Percentiles rank a stretch among this genome's conserved stretches.
These are phyloP conservation scores for Gymnocypris eckloni DNA, from an alignment of 2,797 vertebrate species.

Conservation along the genomic window DNA sequence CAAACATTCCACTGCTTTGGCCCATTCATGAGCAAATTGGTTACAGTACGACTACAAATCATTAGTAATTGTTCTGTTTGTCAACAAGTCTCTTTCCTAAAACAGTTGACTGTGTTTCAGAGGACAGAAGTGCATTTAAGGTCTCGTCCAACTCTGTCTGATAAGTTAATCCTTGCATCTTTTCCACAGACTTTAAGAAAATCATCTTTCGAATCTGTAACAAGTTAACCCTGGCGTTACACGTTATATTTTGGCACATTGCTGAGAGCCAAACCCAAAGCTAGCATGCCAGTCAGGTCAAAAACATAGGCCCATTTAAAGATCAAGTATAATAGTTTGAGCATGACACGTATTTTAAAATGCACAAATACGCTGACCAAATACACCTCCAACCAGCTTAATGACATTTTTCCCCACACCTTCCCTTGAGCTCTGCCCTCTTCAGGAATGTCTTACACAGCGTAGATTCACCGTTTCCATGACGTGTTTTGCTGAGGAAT, in stretches of 20 bases:
- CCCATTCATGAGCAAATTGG: constrained; percentile 10
- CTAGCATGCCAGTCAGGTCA: constrained; percentile 21
- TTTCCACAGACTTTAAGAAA: constrained; percentile 13
- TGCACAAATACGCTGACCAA: constrained; percentile 16
- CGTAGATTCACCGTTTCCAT: background rate
- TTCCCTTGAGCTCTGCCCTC: constrained; percentile 51
- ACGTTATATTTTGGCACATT: constrained; percentile 23
- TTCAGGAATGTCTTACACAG: constrained; percentile 57
- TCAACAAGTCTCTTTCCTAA: constrained; percentile 3
- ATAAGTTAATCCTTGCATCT: constrained; percentile 13
- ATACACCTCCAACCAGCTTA: constrained; percentile 64
- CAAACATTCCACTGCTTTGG: background rate
- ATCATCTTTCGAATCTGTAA: background rate
- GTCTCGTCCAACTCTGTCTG: background rate
- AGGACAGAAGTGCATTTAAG: background rate
- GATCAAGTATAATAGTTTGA: constrained; percentile 3
- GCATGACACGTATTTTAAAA: constrained; percentile 20
- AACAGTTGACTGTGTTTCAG: background rate
- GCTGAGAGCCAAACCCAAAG: constrained; percentile 37
- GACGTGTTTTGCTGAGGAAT: constrained; percentile 14
- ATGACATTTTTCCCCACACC: constrained; percentile 66
- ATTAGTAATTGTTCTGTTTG: background rate
- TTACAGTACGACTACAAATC: constrained; percentile 9
- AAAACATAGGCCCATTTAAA: constrained; percentile 33
- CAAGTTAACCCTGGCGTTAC: background rate